phyloP scores from a whole-genome alignment of 2,113 vertebrate genomes.

The Capricornis sumatraensis region DNA sequence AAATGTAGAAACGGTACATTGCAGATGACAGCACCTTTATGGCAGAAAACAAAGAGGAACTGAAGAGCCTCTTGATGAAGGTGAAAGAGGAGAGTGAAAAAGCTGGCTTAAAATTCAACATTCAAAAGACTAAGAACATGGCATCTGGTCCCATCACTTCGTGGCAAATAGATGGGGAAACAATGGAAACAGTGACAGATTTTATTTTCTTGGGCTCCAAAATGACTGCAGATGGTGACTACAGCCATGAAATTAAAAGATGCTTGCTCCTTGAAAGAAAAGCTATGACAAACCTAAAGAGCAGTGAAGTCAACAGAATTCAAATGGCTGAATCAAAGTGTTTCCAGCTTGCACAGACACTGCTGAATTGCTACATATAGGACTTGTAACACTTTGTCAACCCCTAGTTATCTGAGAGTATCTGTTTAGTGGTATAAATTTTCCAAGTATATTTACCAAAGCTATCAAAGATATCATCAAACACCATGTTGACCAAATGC shows the following conservation, averaged over 20 bases:
- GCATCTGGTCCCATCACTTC: neutral
- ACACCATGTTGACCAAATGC: neutral
- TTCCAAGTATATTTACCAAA: neutral
- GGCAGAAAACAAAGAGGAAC: neutral
- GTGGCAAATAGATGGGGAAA: neutral
- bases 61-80: neutral
- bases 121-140: neutral
- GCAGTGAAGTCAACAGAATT: neutral
- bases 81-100: neutral
- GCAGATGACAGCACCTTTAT: neutral
- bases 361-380: neutral
- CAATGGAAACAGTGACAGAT: neutral
- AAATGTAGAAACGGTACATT: rapidly evolving
- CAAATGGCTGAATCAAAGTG: neutral
- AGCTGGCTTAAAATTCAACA: neutral
- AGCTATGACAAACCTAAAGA: neutral
- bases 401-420: neutral
- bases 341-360: neutral
- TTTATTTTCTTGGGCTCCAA: neutral
- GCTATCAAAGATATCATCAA: neutral
- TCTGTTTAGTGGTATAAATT: neutral
- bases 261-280: neutral
- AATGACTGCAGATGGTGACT: neutral
- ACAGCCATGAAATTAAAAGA: neutral
- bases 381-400: neutral